phyloP scores from a whole-genome alignment of 2,113 vertebrate genomes.

The Malurus alboscapulatus region DNA sequence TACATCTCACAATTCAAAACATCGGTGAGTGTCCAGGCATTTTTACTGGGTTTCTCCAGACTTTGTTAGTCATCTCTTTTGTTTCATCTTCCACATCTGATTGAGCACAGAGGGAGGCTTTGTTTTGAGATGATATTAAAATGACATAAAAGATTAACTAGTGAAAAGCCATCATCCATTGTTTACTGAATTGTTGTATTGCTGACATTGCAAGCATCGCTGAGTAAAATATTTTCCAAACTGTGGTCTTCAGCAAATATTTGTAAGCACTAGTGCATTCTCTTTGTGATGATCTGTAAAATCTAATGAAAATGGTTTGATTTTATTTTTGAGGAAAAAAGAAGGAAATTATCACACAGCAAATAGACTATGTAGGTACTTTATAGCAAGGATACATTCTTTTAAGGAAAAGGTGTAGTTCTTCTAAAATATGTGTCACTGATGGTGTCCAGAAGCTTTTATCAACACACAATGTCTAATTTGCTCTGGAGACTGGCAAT shows the following conservation, averaged over 20 bases:
- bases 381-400: not conserved
- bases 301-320: not conserved
- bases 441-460: not conserved
- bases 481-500: not conserved
- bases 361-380: not conserved
- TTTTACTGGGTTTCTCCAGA: not conserved
- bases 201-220: not conserved
- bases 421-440: not conserved
- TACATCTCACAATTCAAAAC: not conserved
- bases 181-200: not conserved
- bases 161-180: not conserved
- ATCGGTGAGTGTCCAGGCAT: not conserved
- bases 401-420: not conserved
- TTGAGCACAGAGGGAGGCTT: not conserved
- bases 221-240: not conserved
- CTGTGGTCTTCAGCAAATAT: not conserved
- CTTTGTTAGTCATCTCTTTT: not conserved
- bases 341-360: not conserved
- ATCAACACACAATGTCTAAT: not conserved
- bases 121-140: not conserved
- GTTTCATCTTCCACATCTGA: not conserved
- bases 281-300: not conserved
- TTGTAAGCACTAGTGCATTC: not conserved
- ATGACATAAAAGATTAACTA: not conserved
- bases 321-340: not conserved